Evolutionary conservation across 2,113 vertebrate genomes (phyloP), one percentile per base, ranked within the genome.

Genomic region (Caranx melampygus): DNA sequence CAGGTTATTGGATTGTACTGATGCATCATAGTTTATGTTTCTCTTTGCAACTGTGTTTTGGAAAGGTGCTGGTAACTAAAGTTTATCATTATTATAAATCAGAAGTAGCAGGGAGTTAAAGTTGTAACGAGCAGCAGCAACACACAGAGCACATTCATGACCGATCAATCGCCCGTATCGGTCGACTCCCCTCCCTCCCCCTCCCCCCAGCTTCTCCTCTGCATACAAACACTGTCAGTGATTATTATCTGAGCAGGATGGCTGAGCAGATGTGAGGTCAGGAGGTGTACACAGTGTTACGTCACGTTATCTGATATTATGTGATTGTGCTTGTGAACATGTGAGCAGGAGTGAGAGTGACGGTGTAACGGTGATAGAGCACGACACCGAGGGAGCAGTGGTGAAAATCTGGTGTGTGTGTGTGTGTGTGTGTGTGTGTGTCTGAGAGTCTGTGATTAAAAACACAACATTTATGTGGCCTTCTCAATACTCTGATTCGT

Each of bases 301-400:
- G 37, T 73, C 68, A 79, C 61, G 68, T 73, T 72, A 77, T 70
- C 51, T 71, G 89, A 82, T 88, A 75, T 64, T 47, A 78, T 72
- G 76, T 26, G 81, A 60, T 57, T 42, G 20, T 61, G 75, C 61
- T 75, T 82, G 64, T 57, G 75, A 65, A 51, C 49, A 45, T 52
- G 75, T 69, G 79, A 82, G 71, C 4, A 0, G 20, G 62, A 70
- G 61, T 2, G 58, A 64, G 57, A 64, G 55, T n/a, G 66, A 74
- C 34, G 58, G 16, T 68, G 72, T 42, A 40, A 69, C 61, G 10
- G 5, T 68, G 68, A 84, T 88, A 0, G 15, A 55, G 40, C 42
- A 13, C 61, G 87, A 80, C 78, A 57, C 31, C 34, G 75, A 57
- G 69, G 58, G 61, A 79, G 26, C 37, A 0, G 15, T 57, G 59